Conservation (phyloP, 1,140 invertebrate genomes). For the Palaemon carinicauda region DNA sequence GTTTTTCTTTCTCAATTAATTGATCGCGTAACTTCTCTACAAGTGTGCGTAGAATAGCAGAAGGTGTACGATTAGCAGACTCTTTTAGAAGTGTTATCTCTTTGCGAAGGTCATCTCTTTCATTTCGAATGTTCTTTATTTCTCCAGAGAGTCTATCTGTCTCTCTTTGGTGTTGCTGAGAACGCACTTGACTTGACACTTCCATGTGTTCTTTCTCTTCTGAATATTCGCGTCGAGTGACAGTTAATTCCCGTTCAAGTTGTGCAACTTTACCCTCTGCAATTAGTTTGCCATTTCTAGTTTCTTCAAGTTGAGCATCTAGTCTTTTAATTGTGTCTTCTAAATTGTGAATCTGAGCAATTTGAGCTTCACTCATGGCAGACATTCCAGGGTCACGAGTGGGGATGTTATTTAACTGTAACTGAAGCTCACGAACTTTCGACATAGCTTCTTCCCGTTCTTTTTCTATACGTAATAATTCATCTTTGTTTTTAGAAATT, state of each 20-base stretch:
- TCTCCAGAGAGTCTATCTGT: constrained; percentile 26
- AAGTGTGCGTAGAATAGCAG: constrained; percentile 42
- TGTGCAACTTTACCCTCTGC: constrained; percentile 26
- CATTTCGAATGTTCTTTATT: constrained; percentile 15
- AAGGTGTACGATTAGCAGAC: constrained; percentile 41
- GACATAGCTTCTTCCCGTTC: constrained; percentile 12
- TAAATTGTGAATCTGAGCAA: constrained; percentile 31
- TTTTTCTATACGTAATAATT: neutral
- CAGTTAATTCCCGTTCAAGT: constrained; percentile 35
- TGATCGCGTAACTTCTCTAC: constrained; percentile 56
- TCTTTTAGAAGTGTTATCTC: constrained; percentile 25
- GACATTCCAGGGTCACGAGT: constrained; percentile 7
- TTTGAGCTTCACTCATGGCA: constrained; percentile 20
- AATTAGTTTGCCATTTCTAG: neutral
- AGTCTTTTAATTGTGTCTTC: constrained; percentile 19
- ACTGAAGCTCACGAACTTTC: constrained; percentile 20
- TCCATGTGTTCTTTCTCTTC: constrained; percentile 49
- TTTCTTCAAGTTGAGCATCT: constrained; percentile 24
- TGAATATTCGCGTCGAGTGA: constrained; percentile 23
- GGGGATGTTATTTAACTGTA: constrained; percentile 27
- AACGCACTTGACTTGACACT: constrained; percentile 26
- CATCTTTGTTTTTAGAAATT: constrained; percentile 17
- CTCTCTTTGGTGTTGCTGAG: constrained; percentile 42
- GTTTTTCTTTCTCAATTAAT: constrained; percentile 56
- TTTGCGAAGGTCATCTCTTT: constrained; percentile 35